Base-by-base conservation (phyloP, 1,140 invertebrate species). In the Chelonus insularis region DNA sequence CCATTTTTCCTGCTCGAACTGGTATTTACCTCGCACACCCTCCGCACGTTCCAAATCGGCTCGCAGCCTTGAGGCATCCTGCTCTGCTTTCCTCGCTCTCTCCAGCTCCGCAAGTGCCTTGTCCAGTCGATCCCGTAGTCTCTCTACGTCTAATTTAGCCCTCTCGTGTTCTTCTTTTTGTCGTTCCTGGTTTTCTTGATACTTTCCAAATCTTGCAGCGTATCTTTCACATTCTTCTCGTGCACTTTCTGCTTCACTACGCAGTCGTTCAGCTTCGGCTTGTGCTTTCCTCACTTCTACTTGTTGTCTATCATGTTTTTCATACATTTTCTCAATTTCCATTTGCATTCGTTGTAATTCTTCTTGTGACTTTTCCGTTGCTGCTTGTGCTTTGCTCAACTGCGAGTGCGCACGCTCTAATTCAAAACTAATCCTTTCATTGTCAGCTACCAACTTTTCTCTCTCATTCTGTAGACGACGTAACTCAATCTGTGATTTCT, bases 261-360 rank as follows among this genome's bases (percentile, higher is more conserved):
- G 86, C 55, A 86, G 81, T 74, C 87, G 87, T 39, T 91, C 90
- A 7, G 88, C 79, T 65, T 94, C 92, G 1, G 84, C 85, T 72
- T 94, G 90, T 2, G 91, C 85, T 78, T 92, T 91, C 57, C 93
- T 83, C 52, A 94, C 82, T 68, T 96, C 94, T 3, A 86, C 82
- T 65, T 93, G 90, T 48, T 89, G 86, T 73, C 93, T 89, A 64
- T 96, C 93, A 68, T 94, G 89, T 69, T 94, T 93, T 67, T 95
- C 94, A 67, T 93, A 91, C 82, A 94, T 88, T 74, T 94, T 95
- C 73, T 96, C 94, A 9, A 94, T 82, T 77, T 96, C 94, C 20
- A 93, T 85, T 72, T 93, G 91, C 70, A 94, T 86, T 68, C 92
- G 84, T 0, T 91, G 89, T 43, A 93, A 85, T 78, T 96, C 94